These are phyloP conservation scores for Otus sunia DNA, from an alignment of 2,113 vertebrate species.

Conservation along the genomic window DNA sequence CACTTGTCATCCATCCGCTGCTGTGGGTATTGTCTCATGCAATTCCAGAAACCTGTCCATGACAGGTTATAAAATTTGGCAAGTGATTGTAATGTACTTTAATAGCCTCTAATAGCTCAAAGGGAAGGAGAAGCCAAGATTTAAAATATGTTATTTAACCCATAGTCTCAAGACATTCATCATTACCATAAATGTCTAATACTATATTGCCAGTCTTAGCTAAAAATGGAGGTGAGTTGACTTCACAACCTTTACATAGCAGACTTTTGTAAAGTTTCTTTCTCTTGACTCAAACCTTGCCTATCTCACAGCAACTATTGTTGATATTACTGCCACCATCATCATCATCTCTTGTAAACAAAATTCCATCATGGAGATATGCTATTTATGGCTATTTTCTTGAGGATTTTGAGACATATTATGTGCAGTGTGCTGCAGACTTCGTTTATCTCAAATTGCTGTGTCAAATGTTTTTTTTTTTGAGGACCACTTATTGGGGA, in stretches of 20 bases:
- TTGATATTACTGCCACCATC: background rate
- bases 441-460: background rate
- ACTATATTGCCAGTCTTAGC: background rate
- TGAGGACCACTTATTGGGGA: background rate
- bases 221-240: background rate
- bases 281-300: background rate
- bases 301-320: background rate
- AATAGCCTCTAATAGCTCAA: background rate
- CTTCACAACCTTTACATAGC: background rate
- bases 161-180: background rate
- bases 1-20: background rate
- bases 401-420: background rate
- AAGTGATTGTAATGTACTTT: background rate
- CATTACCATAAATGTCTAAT: background rate
- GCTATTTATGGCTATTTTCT: background rate
- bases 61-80: background rate
- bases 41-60: background rate
- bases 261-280: background rate
- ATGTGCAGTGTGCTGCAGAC: background rate
- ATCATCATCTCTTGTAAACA: background rate
- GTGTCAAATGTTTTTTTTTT: background rate
- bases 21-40: background rate
- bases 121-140: background rate
- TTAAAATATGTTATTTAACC: background rate
- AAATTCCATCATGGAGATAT: background rate